Evolutionary conservation across 2,113 vertebrate genomes (phyloP), one percentile per base, ranked within the genome.

Genomic region (Siniperca knerii): DNA sequence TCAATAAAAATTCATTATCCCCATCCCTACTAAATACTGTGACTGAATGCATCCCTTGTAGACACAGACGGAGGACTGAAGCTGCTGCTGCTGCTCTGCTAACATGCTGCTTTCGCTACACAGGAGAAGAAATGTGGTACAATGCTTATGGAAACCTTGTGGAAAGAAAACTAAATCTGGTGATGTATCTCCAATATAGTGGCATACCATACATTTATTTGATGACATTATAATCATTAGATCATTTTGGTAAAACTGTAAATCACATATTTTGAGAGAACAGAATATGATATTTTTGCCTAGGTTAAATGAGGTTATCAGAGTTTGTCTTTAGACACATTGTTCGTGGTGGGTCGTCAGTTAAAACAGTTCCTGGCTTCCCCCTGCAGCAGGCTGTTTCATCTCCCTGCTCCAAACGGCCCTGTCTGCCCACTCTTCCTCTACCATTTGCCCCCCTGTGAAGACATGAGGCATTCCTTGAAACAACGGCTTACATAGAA

Each of bases 371-470:
- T 46, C 11, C n/a, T 67, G 52, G 76, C 37, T 33, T 58, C 52
- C 23, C 52, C 18, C 16, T 33, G 64, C 50, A 77, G 50, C 62
- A 67, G 73, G 48, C 66, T 71, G 66, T 70, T 77, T 62, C 33
- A 73, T 74, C 58, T 81, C 68, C 10, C 79, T 20, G n/a, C 65
- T 61, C 60, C 73, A 71, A 29, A 69, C 57, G 37, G 46, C 65
- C 74, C 73, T 44, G 44, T 46, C 73, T 69, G 64, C 65, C 80
- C 73, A 82, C 72, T 44, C 66, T 77, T 54, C n/a, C 66, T 62
- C 67, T 25, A 61, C 74, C 75, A 68, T 78, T 74, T 77, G 69
- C 55, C 73, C 73, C 62, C 66, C 74, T 64, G 74, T 69, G 54
- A 83, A 50, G 81, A 77, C 73, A 29, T 8, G 16, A 76, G 35